Evolutionary conservation across 1,140 invertebrate genomes (phyloP).

Genomic region (Tribolium madens): DNA sequence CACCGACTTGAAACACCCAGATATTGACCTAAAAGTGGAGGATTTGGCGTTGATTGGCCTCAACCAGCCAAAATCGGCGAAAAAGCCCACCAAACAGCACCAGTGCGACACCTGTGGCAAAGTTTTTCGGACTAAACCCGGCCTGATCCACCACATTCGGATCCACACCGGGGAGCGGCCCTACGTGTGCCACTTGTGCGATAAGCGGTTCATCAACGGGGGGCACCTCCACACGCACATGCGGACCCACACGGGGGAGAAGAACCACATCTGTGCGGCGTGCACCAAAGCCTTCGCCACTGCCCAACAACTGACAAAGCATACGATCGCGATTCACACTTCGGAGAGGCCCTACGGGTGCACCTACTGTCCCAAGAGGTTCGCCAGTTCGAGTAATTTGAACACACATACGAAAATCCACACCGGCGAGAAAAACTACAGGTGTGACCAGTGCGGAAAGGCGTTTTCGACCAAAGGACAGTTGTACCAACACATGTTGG

Average conservation of each 20-base stretch:
- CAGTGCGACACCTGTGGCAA: slow-evolving; percentile 63
- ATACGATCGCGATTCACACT: slow-evolving; percentile 77
- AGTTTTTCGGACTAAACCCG: slow-evolving; percentile 62
- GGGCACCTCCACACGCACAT: slow-evolving; percentile 66
- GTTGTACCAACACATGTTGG: slow-evolving; percentile 71
- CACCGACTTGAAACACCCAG: slow-evolving; percentile 46
- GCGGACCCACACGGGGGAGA: slow-evolving; percentile 74
- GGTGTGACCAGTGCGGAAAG: slow-evolving; percentile 65
- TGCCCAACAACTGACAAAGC: slow-evolving; percentile 70
- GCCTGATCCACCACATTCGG: slow-evolving; percentile 63
- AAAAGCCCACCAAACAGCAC: slow-evolving; percentile 58
- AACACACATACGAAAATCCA: slow-evolving; percentile 67
- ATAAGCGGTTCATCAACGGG: slow-evolving; percentile 69
- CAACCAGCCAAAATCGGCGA: not conserved
- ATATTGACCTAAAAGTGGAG: slow-evolving; percentile 54
- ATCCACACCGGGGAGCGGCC: slow-evolving; percentile 72
- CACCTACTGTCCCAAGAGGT: slow-evolving; percentile 65
- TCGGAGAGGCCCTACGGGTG: slow-evolving; percentile 73
- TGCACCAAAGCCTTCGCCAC: slow-evolving; percentile 70
- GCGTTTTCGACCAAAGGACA: slow-evolving; percentile 65
- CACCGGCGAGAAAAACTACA: slow-evolving; percentile 72
- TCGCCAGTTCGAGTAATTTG: slow-evolving; percentile 65
- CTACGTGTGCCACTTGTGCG: slow-evolving; percentile 74
- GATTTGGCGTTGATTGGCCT: slow-evolving; percentile 48
- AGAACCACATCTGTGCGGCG: slow-evolving; percentile 70